These are phyloP conservation scores for Dendroctonus valens DNA, from an alignment of 1,140 invertebrate species.

Conservation along the genomic window DNA sequence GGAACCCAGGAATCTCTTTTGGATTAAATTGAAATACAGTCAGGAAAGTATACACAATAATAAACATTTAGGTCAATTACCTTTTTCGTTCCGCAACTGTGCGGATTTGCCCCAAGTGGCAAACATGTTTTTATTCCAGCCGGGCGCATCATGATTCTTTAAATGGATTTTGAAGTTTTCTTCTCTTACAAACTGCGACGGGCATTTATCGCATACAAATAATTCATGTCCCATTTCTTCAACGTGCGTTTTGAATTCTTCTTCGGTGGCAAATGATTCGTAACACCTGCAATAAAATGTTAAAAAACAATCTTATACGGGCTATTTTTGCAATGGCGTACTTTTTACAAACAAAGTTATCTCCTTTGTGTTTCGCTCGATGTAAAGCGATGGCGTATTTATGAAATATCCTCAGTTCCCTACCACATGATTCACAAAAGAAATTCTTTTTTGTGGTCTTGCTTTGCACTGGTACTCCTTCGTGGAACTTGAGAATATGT, in stretches of 20 bases:
- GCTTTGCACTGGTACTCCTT: slow-evolving; percentile 19
- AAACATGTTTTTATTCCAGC: slow-evolving; percentile 32
- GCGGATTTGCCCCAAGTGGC: slow-evolving; percentile 21
- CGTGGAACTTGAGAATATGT: slow-evolving; percentile 27
- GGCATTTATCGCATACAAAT: slow-evolving; percentile 20
- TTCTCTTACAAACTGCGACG: slow-evolving; percentile 21
- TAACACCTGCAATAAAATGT: slow-evolving; percentile 19
- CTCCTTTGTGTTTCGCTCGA: slow-evolving; percentile 27
- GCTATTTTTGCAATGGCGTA: neutral
- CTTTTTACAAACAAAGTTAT: slow-evolving; percentile 27
- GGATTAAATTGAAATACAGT: no score
- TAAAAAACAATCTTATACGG: neutral
- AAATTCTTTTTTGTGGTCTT: slow-evolving; percentile 25
- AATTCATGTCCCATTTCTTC: slow-evolving; percentile 17
- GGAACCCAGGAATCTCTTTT: no score
- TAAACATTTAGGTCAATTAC: neutral
- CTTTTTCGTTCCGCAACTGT: slow-evolving; percentile 26
- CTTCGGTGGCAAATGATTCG: slow-evolving; percentile 22
- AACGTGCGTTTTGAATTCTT: slow-evolving; percentile 18
- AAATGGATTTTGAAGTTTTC: slow-evolving; percentile 25
- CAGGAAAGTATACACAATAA: no score
- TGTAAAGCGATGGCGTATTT: slow-evolving; percentile 29
- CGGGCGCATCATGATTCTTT: slow-evolving; percentile 29
- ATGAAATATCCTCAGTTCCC: slow-evolving; percentile 25
- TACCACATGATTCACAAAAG: slow-evolving; percentile 27